phyloP scores from a whole-genome alignment of 2,888 invertebrate genomes.

The Parascotia fuliginaria region DNA sequence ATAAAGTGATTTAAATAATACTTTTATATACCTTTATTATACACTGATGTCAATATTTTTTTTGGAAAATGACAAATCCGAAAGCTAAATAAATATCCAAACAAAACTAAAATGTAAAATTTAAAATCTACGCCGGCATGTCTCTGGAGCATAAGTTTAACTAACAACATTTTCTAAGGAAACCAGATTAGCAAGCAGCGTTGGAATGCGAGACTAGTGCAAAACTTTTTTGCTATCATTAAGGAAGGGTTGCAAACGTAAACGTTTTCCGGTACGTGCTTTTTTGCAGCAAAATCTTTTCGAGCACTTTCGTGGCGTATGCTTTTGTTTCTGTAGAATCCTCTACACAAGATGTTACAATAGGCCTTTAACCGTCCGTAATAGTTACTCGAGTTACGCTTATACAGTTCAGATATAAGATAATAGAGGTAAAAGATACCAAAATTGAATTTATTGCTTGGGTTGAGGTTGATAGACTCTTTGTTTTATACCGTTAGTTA shows the following conservation, averaged over 20 bases:
- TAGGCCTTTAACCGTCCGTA: constrained; percentile 6
- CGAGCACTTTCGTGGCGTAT: constrained; percentile 29
- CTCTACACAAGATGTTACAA: constrained; percentile 8
- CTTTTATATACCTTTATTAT: too few relatives aligned
- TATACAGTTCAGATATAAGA: neutral
- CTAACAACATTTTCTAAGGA: constrained; percentile 29
- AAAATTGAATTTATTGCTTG: too few relatives aligned
- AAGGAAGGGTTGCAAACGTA: constrained; percentile 36
- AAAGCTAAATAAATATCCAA: neutral
- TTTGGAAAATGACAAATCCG: neutral
- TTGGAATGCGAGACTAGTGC: constrained; percentile 16
- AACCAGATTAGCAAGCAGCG: constrained; percentile 26
- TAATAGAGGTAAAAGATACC: too few relatives aligned
- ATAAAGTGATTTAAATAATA: too few relatives aligned
- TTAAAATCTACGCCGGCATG: constrained; percentile 7
- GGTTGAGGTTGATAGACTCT: too few relatives aligned
- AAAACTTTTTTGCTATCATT: constrained; percentile 29
- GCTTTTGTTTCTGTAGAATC: constrained; percentile 35
- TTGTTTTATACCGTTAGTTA: too few relatives aligned
- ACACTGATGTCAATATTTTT: too few relatives aligned
- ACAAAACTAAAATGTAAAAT: constrained; percentile 1
- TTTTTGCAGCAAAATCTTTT: constrained; percentile 40
- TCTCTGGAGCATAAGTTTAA: constrained; percentile 17
- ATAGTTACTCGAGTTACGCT: neutral
- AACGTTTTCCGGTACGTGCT: constrained; percentile 45